Base-by-base conservation (phyloP, 1,140 invertebrate genomes). In the Colletes latitarsis region DNA sequence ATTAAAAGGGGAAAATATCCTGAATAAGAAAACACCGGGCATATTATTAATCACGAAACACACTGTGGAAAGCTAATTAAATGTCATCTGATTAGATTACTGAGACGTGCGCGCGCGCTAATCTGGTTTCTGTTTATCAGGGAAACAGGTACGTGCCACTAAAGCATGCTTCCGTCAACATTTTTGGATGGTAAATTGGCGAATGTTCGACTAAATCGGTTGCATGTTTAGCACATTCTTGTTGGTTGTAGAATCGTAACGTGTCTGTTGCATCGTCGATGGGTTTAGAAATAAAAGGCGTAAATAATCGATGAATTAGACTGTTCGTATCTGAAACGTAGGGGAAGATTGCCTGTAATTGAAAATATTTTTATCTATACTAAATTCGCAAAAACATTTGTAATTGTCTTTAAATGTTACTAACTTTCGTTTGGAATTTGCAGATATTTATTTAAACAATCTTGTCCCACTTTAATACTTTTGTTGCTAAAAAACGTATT, bases 1-100 rank as follows among this genome's bases (percentile, higher is more conserved):
- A 92, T 92, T 91, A 92, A 92, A 92, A 89, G 86, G 84, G 90
- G 89, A 90, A 74, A 87, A 81, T 85, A 89, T 91, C 89, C 91
- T 89, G 84, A 90, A 90, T 75, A 85, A 87, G 67, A 83, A 75
- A 67, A 49, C 76, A 39, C 12, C 74, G 55, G 39, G 52, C 71
- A 55, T 63, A 41, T 87, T 81, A 81, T 87, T 87, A 55, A 81
- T 77, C 49, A 46, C 49, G 72, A 55, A 1, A 46, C 21, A 41
- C 12, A n/a, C 30, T 19, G 43, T 17, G 30, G 3, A n/a, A 19
- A 21, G 41, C n/a, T 19, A 53, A 62, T 19, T 9, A 17, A 64
- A n/a, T 46, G 14, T 46, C 3, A 39, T 19, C 58, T 49, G 15
- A 52, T 43, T 55, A 67, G 19, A 64, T 46, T 49, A 2, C 5